These are phyloP conservation scores for Electrona antarctica DNA, from an alignment of 2,113 vertebrate genomes.

Conservation along the genomic window DNA sequence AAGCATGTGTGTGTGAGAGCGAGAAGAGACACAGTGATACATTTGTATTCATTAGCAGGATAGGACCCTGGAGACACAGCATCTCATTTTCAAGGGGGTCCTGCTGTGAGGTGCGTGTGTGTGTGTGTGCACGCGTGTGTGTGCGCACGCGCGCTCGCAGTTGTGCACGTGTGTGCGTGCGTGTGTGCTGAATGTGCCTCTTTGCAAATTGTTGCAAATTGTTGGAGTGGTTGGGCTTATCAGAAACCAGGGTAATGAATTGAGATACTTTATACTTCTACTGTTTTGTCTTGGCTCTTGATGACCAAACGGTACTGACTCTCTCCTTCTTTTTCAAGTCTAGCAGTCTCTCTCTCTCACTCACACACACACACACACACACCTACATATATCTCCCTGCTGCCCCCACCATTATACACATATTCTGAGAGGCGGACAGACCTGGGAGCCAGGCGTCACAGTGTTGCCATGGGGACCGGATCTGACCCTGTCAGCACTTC, in stretches of 20 bases:
- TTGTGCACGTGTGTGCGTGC: constrained; percentile 6
- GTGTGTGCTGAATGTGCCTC: constrained; percentile 8
- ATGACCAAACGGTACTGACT: no score
- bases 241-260: no score
- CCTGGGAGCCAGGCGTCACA: constrained; percentile 42
- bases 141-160: no score
- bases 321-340: background rate
- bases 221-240: background rate
- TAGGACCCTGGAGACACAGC: no score
- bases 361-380: constrained; percentile 21
- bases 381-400: constrained; percentile 11
- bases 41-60: no score
- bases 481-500: constrained; percentile 67
- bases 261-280: constrained; percentile 23
- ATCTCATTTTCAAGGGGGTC: no score
- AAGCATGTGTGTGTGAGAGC: background rate
- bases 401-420: constrained; percentile 10
- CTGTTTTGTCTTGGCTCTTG: background rate
- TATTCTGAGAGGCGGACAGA: constrained; percentile 19
- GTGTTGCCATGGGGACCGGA: constrained; percentile 52
- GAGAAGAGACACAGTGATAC: background rate
- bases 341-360: background rate
- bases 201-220: background rate
- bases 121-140: background rate
- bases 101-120: background rate